Base-by-base conservation (phyloP, 2,797 vertebrate species). In the Lutjanus campechanus region DNA sequence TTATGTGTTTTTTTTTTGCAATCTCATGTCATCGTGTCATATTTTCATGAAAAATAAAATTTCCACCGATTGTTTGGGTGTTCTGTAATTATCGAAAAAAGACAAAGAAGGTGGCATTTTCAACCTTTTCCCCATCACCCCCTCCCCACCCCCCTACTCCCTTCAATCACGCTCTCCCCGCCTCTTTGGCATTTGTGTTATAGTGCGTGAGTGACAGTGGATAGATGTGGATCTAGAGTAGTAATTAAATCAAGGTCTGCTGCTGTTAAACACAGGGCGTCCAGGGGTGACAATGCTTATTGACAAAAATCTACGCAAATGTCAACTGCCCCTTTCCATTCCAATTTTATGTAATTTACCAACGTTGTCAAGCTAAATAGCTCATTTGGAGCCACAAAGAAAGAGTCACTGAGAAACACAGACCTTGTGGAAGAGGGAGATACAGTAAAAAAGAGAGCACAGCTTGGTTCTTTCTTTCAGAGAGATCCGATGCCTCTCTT, bases 221-320 rank as follows among this genome's bases (percentile, higher is more conserved):
- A 72, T 81, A 78, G 89, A 92, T 91, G 86, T 69, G 73, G 59
- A 91, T 91, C 76, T 85, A 25, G 73, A 87, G 82, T 68, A 81
- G 77, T 93, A 92, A 94, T 95, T 92, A 92, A 94, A 93, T 92
- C 91, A 92, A 82, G 88, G 87, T 87, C 77, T 80, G 79, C 81
- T 74, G 78, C 89, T 89, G 85, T 94, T 93, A 88, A 94, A 93
- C 89, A 92, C 22, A 59, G 82, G 75, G 73, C 82, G 81, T 89
- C 81, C 81, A 76, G 73, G 76, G 91, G 88, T 92, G 92, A 89
- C 90, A 59, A 76, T 73, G 84, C 83, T 86, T 91, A 93, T 91
- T 93, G 91, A 93, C 90, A 84, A 91, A 90, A 87, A 90, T 89
- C 88, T 76, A 86, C 59, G 81, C 72, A 93, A 94, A 93, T 94